A percentile compares a stretch with the other conserved stretches of the same genome.
Conservation (phyloP, 2,797 vertebrate genomes). For the Ataeniobius toweri region DNA sequence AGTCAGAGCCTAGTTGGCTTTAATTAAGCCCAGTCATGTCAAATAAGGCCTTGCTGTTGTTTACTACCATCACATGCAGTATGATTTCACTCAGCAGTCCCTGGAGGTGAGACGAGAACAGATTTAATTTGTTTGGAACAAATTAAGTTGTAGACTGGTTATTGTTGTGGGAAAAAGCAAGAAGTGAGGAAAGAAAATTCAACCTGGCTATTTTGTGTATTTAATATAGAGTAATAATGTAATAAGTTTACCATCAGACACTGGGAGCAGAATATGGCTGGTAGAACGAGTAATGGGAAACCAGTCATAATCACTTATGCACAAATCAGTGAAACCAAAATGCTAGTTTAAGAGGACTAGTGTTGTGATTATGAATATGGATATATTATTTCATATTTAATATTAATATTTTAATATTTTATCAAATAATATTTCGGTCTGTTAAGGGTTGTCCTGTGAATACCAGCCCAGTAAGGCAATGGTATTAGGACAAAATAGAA, state of each 20-base stretch:
- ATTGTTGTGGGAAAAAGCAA: neutral
- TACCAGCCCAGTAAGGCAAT: no score
- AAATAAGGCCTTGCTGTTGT: neutral
- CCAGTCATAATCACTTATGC: neutral
- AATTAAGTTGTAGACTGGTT: neutral
- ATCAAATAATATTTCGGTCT: no score
- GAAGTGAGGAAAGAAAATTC: neutral
- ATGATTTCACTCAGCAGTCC: neutral
- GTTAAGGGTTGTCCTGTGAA: no score
- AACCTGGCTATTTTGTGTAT: neutral
- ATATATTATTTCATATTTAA: no score
- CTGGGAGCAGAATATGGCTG: neutral
- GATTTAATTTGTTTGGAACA: neutral
- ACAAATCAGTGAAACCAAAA: neutral
- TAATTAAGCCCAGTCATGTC: constrained; percentile 1
- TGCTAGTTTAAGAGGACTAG: neutral
- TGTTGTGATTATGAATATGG: no score
- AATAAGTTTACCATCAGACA: neutral
- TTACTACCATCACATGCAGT: neutral
- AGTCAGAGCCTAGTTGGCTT: constrained; percentile 2
- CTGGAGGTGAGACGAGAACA: neutral
- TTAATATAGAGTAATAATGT: neutral
- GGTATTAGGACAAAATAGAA: no score
- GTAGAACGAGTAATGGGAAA: neutral
- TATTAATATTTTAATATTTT: no score